Evolutionary conservation across 2,113 vertebrate species (phyloP).

Genomic region (Phalacrocorax pelagicus): DNA sequence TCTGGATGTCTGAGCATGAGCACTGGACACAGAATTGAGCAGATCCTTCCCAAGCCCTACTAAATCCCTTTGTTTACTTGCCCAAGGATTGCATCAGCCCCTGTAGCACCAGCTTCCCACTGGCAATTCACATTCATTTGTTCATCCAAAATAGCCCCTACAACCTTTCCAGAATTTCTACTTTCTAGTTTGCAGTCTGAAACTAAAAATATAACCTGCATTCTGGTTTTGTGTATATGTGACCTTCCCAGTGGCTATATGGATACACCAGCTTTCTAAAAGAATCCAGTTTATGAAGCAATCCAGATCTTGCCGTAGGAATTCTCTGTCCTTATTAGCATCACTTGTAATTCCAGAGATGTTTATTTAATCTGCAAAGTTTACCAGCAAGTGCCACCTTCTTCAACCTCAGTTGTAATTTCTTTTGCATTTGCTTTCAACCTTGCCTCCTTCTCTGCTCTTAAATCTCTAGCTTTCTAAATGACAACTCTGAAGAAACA

Average conservation of each 20-base stretch:
- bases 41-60: background rate
- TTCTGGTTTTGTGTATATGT: background rate
- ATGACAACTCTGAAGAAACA: background rate
- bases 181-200: background rate
- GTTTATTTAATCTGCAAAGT: slow-evolving; percentile 27
- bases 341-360: slow-evolving; percentile 36
- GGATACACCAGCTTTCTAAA: background rate
- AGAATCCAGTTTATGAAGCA: slow-evolving; percentile 1
- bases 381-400: slow-evolving; percentile 13
- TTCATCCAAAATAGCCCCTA: background rate
- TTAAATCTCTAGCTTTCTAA: background rate
- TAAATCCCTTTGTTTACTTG: background rate
- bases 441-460: background rate
- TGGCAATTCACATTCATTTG: background rate
- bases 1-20: background rate
- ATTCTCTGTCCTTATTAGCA: slow-evolving; percentile 42
- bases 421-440: slow-evolving; percentile 30
- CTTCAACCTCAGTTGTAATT: slow-evolving; percentile 24
- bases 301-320: slow-evolving; percentile 5
- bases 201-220: background rate
- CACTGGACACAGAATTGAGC: background rate
- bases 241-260: slow-evolving; percentile 11
- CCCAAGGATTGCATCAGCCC: background rate
- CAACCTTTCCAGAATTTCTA: background rate
- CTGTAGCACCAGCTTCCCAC: background rate